A percentile compares a stretch with the other conserved stretches of the same genome.
These are phyloP conservation scores for Copidosoma aretas DNA, from an alignment of 2,888 invertebrate species.

Conservation along the genomic window DNA sequence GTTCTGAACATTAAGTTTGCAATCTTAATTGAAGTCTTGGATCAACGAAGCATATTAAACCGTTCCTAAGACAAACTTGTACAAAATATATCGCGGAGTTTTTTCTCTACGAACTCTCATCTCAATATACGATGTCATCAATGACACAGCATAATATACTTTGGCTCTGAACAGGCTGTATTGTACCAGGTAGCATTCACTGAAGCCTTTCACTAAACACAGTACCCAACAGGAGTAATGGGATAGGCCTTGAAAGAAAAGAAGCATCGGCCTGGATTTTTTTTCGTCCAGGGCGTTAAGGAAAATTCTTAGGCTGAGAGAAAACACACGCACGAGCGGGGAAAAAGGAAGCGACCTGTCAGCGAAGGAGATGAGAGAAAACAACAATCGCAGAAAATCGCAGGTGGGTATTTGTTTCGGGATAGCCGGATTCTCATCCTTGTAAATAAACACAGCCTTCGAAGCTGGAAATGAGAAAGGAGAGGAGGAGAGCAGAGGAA, in stretches of 20 bases:
- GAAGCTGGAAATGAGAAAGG: conserved; percentile 9
- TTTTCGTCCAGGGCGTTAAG: background rate
- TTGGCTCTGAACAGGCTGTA: no score
- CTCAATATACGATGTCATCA: no score
- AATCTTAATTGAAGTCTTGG: no score
- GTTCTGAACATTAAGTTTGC: no score
- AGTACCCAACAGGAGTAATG: background rate
- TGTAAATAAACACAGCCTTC: background rate
- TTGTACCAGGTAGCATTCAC: no score
- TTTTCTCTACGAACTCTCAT: no score
- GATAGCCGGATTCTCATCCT: background rate
- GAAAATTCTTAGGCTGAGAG: background rate
- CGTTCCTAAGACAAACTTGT: no score
- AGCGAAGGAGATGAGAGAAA: conserved; percentile 2
- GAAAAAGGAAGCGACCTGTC: background rate
- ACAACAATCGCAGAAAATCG: conserved; percentile 16
- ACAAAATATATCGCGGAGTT: no score
- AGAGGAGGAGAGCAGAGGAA: conserved; percentile 1
- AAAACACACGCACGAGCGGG: background rate
- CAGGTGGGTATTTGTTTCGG: background rate
- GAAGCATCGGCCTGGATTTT: background rate
- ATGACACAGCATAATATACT: no score
- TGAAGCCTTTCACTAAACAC: no score
- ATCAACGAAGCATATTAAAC: no score
- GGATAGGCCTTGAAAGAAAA: background rate